These are phyloP conservation scores for Megalopta genalis DNA, from an alignment of 1,140 invertebrate species.

Conservation along the genomic window DNA sequence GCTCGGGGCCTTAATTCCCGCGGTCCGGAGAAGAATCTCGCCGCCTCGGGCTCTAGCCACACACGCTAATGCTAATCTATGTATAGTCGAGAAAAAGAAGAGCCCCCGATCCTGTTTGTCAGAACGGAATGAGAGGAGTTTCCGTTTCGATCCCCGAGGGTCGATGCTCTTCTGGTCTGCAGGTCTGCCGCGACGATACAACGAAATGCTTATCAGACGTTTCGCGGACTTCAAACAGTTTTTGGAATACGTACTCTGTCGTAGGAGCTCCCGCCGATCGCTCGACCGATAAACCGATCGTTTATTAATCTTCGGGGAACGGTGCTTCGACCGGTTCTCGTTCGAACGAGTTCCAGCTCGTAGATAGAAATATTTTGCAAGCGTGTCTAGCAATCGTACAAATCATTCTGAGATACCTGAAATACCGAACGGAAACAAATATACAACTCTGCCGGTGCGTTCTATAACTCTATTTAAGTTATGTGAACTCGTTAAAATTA, in stretches of 20 bases:
- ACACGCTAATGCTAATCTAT: too few relatives aligned
- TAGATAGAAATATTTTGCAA: too few relatives aligned
- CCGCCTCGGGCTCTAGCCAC: conserved; percentile 48
- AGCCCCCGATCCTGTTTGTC: conserved; percentile 23
- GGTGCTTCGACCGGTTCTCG: too few relatives aligned
- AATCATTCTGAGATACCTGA: too few relatives aligned
- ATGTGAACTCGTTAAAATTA: too few relatives aligned
- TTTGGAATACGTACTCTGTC: neutral
- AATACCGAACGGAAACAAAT: too few relatives aligned
- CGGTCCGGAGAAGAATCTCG: conserved; percentile 18
- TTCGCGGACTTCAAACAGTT: conserved; percentile 12
- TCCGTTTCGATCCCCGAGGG: conserved; percentile 36
- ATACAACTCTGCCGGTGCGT: too few relatives aligned
- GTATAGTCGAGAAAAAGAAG: conserved; percentile 12
- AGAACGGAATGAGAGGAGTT: conserved; percentile 20
- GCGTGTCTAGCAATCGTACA: too few relatives aligned
- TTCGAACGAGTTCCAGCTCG: too few relatives aligned
- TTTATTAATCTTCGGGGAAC: neutral
- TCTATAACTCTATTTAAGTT: too few relatives aligned
- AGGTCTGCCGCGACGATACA: conserved; percentile 16
- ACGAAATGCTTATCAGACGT: conserved; percentile 5
- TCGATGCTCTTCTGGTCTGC: conserved; percentile 36
- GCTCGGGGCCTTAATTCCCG: conserved; percentile 64
- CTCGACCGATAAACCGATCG: neutral
- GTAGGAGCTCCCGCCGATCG: neutral